Evolutionary conservation across 1,140 invertebrate species (phyloP).

Genomic region (Choristoneura fumiferana): DNA sequence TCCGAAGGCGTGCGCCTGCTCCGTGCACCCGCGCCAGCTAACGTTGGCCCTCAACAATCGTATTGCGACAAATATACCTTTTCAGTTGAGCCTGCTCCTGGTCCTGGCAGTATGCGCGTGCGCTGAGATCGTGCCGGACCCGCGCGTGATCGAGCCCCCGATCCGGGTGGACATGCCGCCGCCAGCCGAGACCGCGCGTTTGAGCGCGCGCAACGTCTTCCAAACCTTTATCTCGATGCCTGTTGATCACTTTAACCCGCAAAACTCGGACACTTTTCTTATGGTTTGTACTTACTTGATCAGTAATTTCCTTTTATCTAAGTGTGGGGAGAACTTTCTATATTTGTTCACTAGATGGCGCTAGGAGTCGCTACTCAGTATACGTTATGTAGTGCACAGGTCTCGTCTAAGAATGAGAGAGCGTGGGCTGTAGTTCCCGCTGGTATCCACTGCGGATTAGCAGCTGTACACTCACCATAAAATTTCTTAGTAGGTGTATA

Average conservation of each 20-base stretch:
- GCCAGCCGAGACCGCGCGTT: constrained; percentile 27
- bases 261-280: constrained; percentile 81
- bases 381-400: too few relatives aligned
- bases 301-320: too few relatives aligned
- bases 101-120: constrained; percentile 25
- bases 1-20: too few relatives aligned
- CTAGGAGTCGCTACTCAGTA: too few relatives aligned
- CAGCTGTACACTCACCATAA: too few relatives aligned
- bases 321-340: too few relatives aligned
- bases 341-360: too few relatives aligned
- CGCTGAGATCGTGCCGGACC: constrained; percentile 29
- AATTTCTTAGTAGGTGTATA: too few relatives aligned
- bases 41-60: not conserved
- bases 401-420: too few relatives aligned
- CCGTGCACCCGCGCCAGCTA: too few relatives aligned
- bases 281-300: constrained; percentile 84
- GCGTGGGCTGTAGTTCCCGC: too few relatives aligned
- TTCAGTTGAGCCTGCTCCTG: constrained; percentile 40
- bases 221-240: constrained; percentile 79
- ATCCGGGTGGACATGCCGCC: constrained; percentile 51
- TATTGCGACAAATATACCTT: constrained; percentile 17
- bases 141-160: constrained; percentile 38
- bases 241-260: constrained; percentile 86
- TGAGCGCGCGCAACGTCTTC: constrained; percentile 30
- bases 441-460: too few relatives aligned